Evolutionary conservation across 2,113 vertebrate species (phyloP).

Genomic region (Phylloscopus whistleri): DNA sequence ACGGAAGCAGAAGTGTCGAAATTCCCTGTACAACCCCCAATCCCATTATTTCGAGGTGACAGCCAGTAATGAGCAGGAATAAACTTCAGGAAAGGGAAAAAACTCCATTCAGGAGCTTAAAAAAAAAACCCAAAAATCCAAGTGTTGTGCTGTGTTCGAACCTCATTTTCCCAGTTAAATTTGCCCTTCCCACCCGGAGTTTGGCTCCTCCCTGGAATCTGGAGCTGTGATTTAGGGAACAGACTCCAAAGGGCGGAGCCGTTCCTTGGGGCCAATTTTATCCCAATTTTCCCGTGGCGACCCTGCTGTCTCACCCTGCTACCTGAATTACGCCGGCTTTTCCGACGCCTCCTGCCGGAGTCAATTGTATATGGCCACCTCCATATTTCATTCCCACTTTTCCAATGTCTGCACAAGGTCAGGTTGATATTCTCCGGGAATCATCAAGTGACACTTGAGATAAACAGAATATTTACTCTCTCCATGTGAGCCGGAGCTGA

Average conservation of each 20-base stretch:
- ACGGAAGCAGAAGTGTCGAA: not conserved
- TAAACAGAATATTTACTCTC: constrained; percentile 99
- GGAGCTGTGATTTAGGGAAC: not conserved
- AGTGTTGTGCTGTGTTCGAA: rapidly evolving
- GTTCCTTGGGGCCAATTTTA: constrained; percentile 4
- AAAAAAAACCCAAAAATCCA: not conserved
- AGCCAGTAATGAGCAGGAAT: rapidly evolving
- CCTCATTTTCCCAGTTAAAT: not conserved
- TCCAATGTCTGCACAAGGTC: constrained; percentile 93
- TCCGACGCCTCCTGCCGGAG: constrained; percentile 87
- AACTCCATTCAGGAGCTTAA: not conserved
- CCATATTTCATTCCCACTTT: constrained; percentile 90
- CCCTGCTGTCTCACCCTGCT: constrained; percentile 68
- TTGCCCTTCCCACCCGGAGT: not conserved
- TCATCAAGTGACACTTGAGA: constrained; percentile 99
- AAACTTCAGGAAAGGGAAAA: not conserved
- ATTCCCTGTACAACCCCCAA: not conserved
- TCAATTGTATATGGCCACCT: constrained; percentile 87
- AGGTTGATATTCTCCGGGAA: constrained; percentile 98
- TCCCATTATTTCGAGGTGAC: not conserved
- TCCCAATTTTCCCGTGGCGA: constrained; percentile 53
- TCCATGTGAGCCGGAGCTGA: constrained; percentile 97
- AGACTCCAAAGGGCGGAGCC: not conserved
- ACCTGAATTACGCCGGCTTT: constrained; percentile 80
- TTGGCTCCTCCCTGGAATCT: not conserved